A percentile compares a stretch with the other conserved stretches of the same genome.
These are phyloP conservation scores for Orchestia grillus DNA, from an alignment of 1,140 invertebrate species.

Conservation along the genomic window DNA sequence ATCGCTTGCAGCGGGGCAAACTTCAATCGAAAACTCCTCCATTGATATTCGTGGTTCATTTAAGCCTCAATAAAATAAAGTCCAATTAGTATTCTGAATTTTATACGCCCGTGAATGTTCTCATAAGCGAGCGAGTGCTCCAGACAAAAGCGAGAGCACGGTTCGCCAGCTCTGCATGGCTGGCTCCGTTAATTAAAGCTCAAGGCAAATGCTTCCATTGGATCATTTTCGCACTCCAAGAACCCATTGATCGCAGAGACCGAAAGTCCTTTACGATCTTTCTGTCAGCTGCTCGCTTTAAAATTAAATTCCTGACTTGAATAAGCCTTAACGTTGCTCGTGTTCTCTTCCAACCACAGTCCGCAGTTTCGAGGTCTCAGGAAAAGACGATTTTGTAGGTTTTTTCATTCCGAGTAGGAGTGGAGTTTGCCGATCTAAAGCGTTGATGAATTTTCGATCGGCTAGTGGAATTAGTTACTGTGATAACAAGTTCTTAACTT, in stretches of 20 bases:
- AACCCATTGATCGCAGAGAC: neutral
- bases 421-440: too few species aligned
- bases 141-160: neutral
- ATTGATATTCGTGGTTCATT: neutral
- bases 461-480: too few species aligned
- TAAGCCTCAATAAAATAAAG: neutral
- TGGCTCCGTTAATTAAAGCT: neutral
- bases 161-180: neutral
- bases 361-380: too few species aligned
- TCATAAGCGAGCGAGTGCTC: neutral
- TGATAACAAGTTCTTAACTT: too few species aligned
- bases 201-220: neutral
- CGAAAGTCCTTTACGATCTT: neutral
- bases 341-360: neutral
- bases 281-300: neutral
- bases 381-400: too few species aligned
- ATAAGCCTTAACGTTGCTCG: neutral
- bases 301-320: neutral
- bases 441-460: too few species aligned
- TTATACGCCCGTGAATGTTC: neutral
- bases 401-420: too few species aligned
- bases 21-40: neutral
- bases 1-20: neutral
- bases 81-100: neutral
- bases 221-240: neutral